Percentiles rank a stretch among this genome's conserved stretches.
These are phyloP conservation scores for Stomatorhinus ivindoensis DNA, from an alignment of 2,113 vertebrate genomes.

Conservation along the genomic window DNA sequence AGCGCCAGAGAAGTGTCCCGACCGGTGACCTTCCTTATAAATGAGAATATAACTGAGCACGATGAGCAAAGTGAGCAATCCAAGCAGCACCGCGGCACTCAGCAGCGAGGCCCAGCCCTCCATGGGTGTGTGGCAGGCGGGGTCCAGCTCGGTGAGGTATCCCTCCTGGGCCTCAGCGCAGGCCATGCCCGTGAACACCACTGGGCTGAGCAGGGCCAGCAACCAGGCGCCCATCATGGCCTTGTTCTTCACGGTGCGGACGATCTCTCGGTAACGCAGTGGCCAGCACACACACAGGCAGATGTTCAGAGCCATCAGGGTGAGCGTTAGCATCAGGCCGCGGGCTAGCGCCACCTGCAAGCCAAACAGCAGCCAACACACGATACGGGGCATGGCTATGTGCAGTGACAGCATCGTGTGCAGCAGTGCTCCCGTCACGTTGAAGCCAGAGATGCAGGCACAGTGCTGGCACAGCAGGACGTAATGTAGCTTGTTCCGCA, in stretches of 20 bases:
- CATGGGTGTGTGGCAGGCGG: slow-evolving; percentile 29
- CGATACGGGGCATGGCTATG: slow-evolving; percentile 25
- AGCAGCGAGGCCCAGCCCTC: slow-evolving; percentile 32
- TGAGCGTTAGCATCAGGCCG: slow-evolving; percentile 48
- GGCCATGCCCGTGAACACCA: slow-evolving; percentile 38
- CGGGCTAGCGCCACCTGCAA: slow-evolving; percentile 44
- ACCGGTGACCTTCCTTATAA: slow-evolving; percentile 43
- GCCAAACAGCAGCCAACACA: slow-evolving; percentile 48
- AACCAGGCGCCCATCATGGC: slow-evolving; percentile 30
- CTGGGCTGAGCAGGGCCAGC: slow-evolving; percentile 36
- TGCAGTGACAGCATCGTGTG: slow-evolving; percentile 30
- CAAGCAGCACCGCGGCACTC: slow-evolving; percentile 38
- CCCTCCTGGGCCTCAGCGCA: slow-evolving; percentile 8
- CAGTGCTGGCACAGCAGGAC: slow-evolving; percentile 49
- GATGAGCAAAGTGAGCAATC: slow-evolving; percentile 35
- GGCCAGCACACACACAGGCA: slow-evolving; percentile 47
- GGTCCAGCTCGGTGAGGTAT: slow-evolving; percentile 31
- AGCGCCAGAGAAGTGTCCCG: slow-evolving; percentile 52
- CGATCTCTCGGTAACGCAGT: slow-evolving; percentile 23
- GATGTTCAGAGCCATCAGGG: slow-evolving; percentile 48
- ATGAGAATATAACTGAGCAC: slow-evolving; percentile 46
- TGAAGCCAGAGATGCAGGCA: slow-evolving; percentile 44
- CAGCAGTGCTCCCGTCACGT: slow-evolving; percentile 34
- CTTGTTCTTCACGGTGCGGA: slow-evolving; percentile 26
- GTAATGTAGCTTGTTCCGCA: slow-evolving; percentile 37